Evolutionary conservation across 2,888 invertebrate species (phyloP), one percentile per base, ranked within the genome.

Genomic region (Microctonus brassicae): DNA sequence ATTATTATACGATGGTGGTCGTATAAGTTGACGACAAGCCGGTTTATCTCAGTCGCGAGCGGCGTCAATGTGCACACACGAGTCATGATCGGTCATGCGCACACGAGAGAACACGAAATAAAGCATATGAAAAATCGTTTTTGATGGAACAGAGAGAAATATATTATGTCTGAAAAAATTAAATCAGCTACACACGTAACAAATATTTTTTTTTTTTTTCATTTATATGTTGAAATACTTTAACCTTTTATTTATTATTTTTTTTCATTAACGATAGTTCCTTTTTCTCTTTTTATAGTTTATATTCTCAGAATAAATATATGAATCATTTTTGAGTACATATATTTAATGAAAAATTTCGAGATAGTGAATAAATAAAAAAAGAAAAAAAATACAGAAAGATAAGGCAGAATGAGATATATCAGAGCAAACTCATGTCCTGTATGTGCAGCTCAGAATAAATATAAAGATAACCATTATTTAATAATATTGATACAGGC

Each of bases 71-170:
- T 64, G 42, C 42, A 42, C 63, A 64, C 64, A 64, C 70, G 63
- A 70, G 57, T 62, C 42, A 58, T 65, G 65, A 70, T 70, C 65
- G 60, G 64, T 70, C 65, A 70, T 65, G 70, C 65, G 60, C 60
- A 65, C 58, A 65, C 60, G 61, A 55, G 61, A 39, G 36, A 33
- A 39, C 52, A 20, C 33, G 17, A 22, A 58, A 58, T 29, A 10
- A 33, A 58, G 20, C 29, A 33, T 10, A 17, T 1, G 34, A 60
- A 34, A 34, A 39, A 39, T n/a, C 39, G 4, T 39, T 6, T 39
- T n/a, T 39, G 39, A n/a, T n/a, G 39, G 39, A 39, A 6, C 39
- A 39, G 39, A 39, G 39, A 39, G 39, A n/a, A 13, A 39, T 39
- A 39, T 39, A 39, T 39, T 39, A n/a, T 4, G 39, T 39, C 13